phyloP scores from a whole-genome alignment of 2,113 vertebrate species.

The Puntigrus tetrazona region DNA sequence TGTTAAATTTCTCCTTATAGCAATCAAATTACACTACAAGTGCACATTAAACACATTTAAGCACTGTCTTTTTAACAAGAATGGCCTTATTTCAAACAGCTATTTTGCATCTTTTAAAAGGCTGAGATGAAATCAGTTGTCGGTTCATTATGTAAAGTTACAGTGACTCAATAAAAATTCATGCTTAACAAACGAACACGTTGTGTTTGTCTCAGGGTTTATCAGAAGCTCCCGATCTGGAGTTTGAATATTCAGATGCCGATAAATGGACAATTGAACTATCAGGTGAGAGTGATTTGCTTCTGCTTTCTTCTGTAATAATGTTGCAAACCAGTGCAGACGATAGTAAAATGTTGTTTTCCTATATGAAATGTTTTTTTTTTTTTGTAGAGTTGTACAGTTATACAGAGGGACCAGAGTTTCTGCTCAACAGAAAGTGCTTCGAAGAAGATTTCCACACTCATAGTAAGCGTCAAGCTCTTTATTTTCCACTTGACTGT shows the following conservation, averaged over 20 bases:
- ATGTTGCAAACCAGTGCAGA: neutral
- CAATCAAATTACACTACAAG: too few species aligned
- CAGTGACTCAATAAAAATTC: neutral
- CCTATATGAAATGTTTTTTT: neutral
- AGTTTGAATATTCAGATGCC: slow-evolving; percentile 94
- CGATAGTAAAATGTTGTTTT: neutral
- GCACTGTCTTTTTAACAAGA: neutral
- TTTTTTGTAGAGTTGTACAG: slow-evolving; percentile 89
- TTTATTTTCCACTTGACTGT: neutral
- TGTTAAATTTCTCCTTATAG: too few species aligned
- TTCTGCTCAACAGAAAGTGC: slow-evolving; percentile 91
- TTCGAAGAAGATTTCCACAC: slow-evolving; percentile 93
- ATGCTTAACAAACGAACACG: neutral
- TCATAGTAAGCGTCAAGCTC: slow-evolving; percentile 75
- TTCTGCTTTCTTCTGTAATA: neutral
- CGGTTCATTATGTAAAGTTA: neutral
- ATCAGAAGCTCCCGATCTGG: slow-evolving; percentile 91
- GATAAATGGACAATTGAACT: slow-evolving; percentile 94
- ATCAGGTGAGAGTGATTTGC: slow-evolving; percentile 79
- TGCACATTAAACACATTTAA: too few species aligned
- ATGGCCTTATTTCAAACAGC: neutral
- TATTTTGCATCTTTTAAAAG: neutral
- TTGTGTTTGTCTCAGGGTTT: slow-evolving; percentile 77
- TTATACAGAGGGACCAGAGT: slow-evolving; percentile 96
- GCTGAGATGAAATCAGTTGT: neutral